Percentiles rank a stretch among this genome's conserved stretches.
phyloP scores from a whole-genome alignment of 2,797 vertebrate species.

The Fistularia commersonii region DNA sequence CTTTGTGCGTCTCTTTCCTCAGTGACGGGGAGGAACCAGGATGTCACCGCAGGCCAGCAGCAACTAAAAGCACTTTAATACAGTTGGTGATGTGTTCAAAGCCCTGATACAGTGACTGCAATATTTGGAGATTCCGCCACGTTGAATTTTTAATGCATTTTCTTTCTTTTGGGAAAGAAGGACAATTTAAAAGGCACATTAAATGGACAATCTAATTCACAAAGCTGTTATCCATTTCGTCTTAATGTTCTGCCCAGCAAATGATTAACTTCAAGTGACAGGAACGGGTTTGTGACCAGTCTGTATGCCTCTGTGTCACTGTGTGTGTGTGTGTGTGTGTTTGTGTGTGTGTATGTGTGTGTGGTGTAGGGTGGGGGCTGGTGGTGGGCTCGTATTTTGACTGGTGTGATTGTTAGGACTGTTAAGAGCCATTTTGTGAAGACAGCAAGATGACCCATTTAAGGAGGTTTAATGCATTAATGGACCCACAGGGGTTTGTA shows the following conservation, averaged over 20 bases:
- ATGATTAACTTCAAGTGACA: conserved; percentile 68
- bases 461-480: conserved; percentile 63
- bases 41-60: conserved; percentile 21
- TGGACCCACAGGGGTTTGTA: conserved; percentile 45
- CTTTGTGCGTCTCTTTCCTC: conserved; percentile 4
- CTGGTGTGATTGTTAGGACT: conserved; percentile 9
- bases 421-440: conserved; percentile 44
- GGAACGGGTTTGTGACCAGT: conserved; percentile 67
- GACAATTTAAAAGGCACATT: too few relatives aligned
- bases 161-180: too few relatives aligned
- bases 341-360: conserved; percentile 12
- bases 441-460: conserved; percentile 64
- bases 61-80: conserved; percentile 11
- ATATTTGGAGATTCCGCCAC: not conserved
- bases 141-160: too few relatives aligned
- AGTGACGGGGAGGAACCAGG: conserved; percentile 25
- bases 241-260: conserved; percentile 29
- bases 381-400: not conserved
- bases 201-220: too few relatives aligned
- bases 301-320: conserved; percentile 22
- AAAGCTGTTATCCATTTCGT: conserved; percentile 28
- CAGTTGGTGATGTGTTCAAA: conserved; percentile 17
- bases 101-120: conserved; percentile 3
- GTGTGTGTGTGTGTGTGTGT: conserved; percentile 8
- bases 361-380: not conserved